Percentiles rank a stretch among this genome's conserved stretches.
Evolutionary conservation across 2,797 vertebrate genomes (phyloP).

Genomic region (Coregonus sp.): DNA sequence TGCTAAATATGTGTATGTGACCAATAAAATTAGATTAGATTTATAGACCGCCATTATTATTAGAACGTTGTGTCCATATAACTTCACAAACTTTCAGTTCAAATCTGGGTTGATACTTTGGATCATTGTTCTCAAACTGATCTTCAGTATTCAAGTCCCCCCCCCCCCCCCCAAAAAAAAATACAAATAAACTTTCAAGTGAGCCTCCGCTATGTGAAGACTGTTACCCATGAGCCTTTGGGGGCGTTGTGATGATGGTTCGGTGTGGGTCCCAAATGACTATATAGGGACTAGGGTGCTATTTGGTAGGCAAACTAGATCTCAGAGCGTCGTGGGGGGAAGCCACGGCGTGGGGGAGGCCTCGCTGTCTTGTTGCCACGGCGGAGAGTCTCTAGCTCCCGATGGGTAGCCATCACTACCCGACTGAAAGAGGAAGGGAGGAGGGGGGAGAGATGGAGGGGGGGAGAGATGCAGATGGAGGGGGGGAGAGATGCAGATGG

Average conservation of each 20-base stretch:
- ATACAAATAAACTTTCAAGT: neutral
- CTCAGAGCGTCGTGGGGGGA: constrained; percentile 15
- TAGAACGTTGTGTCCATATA: neutral
- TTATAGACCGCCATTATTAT: neutral
- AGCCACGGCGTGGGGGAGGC: constrained; percentile 21
- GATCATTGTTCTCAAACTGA: neutral
- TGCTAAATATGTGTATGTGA: too few species aligned
- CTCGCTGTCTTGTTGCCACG: constrained; percentile 52
- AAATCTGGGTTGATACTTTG: neutral
- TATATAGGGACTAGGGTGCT: too few species aligned
- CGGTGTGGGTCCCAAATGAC: neutral
- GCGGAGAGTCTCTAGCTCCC: constrained; percentile 74
- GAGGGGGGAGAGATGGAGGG: neutral
- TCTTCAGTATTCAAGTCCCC: neutral
- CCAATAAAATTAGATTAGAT: too few species aligned
- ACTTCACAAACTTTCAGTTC: neutral
- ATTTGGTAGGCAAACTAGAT: neutral
- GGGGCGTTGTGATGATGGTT: neutral
- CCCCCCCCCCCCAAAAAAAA: too few species aligned
- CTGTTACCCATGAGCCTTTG: neutral
- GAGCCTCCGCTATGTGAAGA: neutral
- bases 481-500: too few species aligned
- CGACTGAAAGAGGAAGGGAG: constrained; percentile 65
- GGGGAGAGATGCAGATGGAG: too few species aligned
- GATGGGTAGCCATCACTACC: constrained; percentile 78